Conservation (phyloP, 2,888 invertebrate species). For the Graphium colonna region DNA sequence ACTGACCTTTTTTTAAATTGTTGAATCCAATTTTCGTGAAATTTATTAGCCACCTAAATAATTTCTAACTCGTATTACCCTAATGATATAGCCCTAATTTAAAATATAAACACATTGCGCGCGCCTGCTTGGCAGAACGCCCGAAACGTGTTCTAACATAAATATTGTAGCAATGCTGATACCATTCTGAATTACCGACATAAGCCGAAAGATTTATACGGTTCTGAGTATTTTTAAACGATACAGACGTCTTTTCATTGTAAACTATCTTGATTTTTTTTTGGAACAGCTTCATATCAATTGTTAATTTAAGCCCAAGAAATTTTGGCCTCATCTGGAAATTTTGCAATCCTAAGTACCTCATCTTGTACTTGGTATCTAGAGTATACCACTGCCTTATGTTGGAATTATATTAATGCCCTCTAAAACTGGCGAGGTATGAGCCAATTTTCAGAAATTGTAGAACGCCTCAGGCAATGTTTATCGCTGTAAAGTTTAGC, state of each 20-base stretch:
- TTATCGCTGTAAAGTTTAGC: background rate
- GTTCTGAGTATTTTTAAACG: background rate
- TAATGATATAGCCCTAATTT: constrained; percentile 1
- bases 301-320: too few relatives aligned
- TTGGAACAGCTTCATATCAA: too few relatives aligned
- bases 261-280: too few relatives aligned
- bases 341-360: too few relatives aligned
- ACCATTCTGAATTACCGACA: constrained; percentile 2
- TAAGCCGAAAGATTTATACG: background rate
- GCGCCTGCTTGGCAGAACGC: constrained; percentile 6
- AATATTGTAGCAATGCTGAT: constrained; percentile 9
- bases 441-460: too few relatives aligned
- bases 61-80: background rate
- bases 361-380: too few relatives aligned
- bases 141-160: constrained; percentile 9
- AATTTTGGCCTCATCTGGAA: too few relatives aligned
- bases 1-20: background rate
- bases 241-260: background rate
- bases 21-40: background rate
- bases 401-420: too few relatives aligned
- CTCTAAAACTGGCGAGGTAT: too few relatives aligned
- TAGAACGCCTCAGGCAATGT: too few relatives aligned
- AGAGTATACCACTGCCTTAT: too few relatives aligned
- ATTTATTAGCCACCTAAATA: too few relatives aligned
- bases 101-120: constrained; percentile 1